Percentiles rank a stretch among this genome's conserved stretches.
phyloP scores from a whole-genome alignment of 2,888 invertebrate species.

The Nomada fucata region DNA sequence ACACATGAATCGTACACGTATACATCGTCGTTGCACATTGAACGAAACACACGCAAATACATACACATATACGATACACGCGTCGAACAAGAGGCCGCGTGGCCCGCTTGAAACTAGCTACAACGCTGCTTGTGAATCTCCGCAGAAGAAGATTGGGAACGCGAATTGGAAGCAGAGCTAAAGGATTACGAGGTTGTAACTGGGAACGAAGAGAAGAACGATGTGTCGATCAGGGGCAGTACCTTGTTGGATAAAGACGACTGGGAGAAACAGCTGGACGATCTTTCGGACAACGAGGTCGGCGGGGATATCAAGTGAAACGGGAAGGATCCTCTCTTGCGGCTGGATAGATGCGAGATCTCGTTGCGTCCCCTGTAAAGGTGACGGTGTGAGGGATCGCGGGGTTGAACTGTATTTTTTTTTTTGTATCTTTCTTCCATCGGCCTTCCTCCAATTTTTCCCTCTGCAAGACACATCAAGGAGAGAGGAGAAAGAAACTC shows the following conservation, averaged over 20 bases:
- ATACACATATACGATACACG: background rate
- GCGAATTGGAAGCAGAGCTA: conserved; percentile 96
- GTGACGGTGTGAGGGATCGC: conserved; percentile 37
- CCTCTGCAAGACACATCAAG: background rate
- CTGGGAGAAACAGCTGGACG: conserved; percentile 90
- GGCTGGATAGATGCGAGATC: conserved; percentile 50
- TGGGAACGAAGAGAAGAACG: conserved; percentile 83
- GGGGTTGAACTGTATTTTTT: background rate
- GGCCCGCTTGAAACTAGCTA: conserved; percentile 80
- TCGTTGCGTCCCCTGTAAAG: conserved; percentile 40
- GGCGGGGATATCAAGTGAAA: conserved; percentile 85
- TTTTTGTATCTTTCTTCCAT: conserved; percentile 20
- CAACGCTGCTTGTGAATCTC: conserved; percentile 83
- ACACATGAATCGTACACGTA: background rate
- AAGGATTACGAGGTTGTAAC: conserved; percentile 97
- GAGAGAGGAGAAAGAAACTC: background rate
- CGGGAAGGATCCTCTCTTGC: conserved; percentile 46
- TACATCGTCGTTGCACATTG: background rate
- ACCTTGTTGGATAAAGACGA: conserved; percentile 84
- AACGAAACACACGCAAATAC: conserved; percentile 7
- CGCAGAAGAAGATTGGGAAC: conserved; percentile 96
- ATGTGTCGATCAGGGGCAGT: conserved; percentile 21
- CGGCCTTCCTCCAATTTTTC: conserved; percentile 9
- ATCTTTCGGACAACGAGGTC: conserved; percentile 87
- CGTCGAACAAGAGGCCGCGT: conserved; percentile 60